A percentile compares a stretch with the other conserved stretches of the same genome.
Evolutionary conservation across 2,113 vertebrate genomes (phyloP).

Genomic region (Saccopteryx leptura): DNA sequence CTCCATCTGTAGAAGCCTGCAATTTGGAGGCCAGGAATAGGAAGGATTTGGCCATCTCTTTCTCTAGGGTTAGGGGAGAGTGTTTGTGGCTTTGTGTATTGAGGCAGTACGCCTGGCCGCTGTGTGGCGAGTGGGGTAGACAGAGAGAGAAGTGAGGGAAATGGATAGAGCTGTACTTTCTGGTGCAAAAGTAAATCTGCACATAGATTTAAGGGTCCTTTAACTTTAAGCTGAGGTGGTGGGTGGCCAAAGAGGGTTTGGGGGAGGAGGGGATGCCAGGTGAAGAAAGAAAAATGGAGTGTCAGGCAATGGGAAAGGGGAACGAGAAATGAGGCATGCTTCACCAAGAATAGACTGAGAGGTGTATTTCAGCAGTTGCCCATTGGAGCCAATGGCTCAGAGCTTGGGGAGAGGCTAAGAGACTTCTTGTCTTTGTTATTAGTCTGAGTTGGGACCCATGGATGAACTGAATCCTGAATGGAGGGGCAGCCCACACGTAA

Average conservation of each 20-base stretch:
- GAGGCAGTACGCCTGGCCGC: neutral
- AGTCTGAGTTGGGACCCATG: neutral
- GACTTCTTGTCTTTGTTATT: neutral
- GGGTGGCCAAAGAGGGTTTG: neutral
- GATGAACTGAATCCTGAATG: neutral
- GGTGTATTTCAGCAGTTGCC: neutral
- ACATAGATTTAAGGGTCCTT: constrained; percentile 22
- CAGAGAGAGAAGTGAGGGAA: neutral
- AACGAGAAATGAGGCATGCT: neutral
- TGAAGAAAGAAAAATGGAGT: constrained; percentile 68
- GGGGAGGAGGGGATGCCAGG: neutral
- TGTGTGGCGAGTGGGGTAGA: neutral
- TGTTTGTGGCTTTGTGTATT: constrained; percentile 70
- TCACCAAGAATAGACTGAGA: neutral
- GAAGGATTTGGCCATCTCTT: constrained; percentile 35
- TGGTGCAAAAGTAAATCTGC: constrained; percentile 45
- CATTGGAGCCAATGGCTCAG: neutral
- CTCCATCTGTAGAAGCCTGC: constrained; percentile 68
- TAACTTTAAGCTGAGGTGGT: constrained; percentile 47
- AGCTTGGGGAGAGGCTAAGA: neutral
- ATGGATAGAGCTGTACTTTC: neutral
- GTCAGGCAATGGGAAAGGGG: neutral
- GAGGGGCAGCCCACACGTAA: neutral
- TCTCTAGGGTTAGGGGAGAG: neutral
- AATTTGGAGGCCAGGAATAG: constrained; percentile 20